Evolutionary conservation across 2,797 vertebrate genomes (phyloP).

Genomic region (Hirundo rustica): DNA sequence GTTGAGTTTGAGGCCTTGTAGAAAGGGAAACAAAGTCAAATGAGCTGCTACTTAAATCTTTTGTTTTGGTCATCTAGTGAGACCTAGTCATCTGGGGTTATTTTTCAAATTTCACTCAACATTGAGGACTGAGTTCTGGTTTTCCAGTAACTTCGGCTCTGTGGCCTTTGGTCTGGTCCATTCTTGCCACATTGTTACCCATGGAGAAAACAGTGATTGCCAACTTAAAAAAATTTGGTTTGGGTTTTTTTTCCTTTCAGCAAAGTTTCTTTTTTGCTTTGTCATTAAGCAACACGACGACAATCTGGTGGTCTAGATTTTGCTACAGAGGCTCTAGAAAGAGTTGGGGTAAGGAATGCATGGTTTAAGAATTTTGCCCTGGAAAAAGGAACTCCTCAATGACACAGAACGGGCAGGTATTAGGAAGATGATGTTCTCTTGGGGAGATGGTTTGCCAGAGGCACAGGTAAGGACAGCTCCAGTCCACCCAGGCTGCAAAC

Average conservation of each 20-base stretch:
- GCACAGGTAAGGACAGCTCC: background rate
- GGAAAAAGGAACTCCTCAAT: background rate
- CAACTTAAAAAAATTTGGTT: background rate
- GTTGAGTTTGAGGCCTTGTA: background rate
- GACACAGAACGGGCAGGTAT: background rate
- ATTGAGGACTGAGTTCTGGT: background rate
- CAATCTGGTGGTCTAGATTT: background rate
- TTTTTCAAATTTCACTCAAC: background rate
- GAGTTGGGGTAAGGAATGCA: background rate
- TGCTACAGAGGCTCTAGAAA: background rate
- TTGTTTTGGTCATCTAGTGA: background rate
- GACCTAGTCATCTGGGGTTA: background rate
- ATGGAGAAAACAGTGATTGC: background rate
- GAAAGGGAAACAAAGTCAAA: background rate
- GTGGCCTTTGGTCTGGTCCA: background rate
- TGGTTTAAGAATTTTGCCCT: background rate
- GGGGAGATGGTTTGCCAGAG: background rate
- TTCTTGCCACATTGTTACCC: background rate
- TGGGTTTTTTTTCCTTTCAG: background rate
- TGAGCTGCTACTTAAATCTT: background rate
- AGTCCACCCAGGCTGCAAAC: background rate
- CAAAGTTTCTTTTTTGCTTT: background rate
- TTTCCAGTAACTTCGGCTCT: background rate
- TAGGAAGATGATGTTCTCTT: background rate
- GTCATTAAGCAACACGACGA: background rate